Conservation (phyloP, 2,888 invertebrate species). For the Lepidonotus clava region DNA sequence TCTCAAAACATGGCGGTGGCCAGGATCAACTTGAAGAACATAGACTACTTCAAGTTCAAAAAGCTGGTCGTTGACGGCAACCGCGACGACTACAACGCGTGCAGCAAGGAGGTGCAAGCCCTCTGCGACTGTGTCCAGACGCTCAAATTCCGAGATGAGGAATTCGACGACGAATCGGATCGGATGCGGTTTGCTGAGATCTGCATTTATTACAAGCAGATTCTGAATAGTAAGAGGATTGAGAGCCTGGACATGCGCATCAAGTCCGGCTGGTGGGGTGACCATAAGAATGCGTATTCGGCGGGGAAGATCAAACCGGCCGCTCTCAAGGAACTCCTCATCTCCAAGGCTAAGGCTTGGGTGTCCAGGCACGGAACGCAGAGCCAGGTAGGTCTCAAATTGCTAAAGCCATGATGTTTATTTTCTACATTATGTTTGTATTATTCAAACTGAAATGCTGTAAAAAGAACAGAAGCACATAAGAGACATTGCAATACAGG, state of each 20-base stretch:
- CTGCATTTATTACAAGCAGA: conserved; percentile 63
- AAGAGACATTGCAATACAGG: no score
- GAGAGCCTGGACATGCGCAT: conserved; percentile 66
- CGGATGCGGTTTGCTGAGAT: conserved; percentile 63
- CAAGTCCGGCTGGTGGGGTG: conserved; percentile 69
- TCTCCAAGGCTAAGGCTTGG: conserved; percentile 63
- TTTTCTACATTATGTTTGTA: not conserved
- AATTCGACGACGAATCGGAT: conserved; percentile 65
- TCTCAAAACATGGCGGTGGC: conserved; percentile 62
- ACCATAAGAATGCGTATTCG: conserved; percentile 65
- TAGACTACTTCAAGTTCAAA: conserved; percentile 68
- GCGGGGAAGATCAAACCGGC: conserved; percentile 66
- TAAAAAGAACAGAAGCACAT: not conserved
- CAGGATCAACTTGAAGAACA: conserved; percentile 67
- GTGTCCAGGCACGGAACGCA: conserved; percentile 56
- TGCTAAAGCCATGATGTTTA: no score
- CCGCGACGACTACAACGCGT: conserved; percentile 65
- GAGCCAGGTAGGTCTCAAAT: not conserved
- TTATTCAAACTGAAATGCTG: not conserved
- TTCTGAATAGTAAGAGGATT: conserved; percentile 64
- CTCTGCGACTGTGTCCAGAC: conserved; percentile 66
- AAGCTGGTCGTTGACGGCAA: conserved; percentile 68
- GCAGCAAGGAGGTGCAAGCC: conserved; percentile 65
- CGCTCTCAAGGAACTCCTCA: conserved; percentile 61
- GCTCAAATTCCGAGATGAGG: conserved; percentile 65